phyloP scores from a whole-genome alignment of 2,888 invertebrate genomes.

The Ormyrus nitidulus region DNA sequence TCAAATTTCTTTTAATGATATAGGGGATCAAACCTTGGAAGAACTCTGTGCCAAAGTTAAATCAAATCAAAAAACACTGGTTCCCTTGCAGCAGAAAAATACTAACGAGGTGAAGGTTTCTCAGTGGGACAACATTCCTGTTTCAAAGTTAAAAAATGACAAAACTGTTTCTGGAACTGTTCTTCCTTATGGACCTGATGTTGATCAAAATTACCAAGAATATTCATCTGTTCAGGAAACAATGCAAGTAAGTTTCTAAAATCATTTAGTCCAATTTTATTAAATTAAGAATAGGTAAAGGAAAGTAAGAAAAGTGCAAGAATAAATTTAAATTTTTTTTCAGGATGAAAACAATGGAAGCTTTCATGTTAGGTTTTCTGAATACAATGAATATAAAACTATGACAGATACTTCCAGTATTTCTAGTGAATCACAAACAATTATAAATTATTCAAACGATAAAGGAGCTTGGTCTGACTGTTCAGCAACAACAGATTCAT shows the following conservation, averaged over 20 bases:
- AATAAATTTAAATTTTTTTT: conserved; percentile 16
- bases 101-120: conserved; percentile 18
- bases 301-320: neutral
- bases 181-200: conserved; percentile 58
- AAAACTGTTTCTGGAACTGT: conserved; percentile 39
- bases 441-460: conserved; percentile 61
- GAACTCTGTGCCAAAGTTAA: conserved; percentile 58
- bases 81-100: conserved; percentile 2
- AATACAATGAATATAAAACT: conserved; percentile 71
- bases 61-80: conserved; percentile 52
- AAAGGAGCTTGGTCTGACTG: conserved; percentile 68
- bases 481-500: conserved; percentile 65
- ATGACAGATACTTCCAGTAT: conserved; percentile 69
- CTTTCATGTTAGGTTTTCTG: conserved; percentile 72
- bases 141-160: conserved; percentile 41
- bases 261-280: neutral
- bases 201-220: conserved; percentile 50
- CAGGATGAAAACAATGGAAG: conserved; percentile 62
- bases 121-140: conserved; percentile 44
- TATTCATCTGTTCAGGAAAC: conserved; percentile 39
- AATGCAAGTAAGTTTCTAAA: conserved; percentile 35
- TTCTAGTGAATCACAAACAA: conserved; percentile 64
- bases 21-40: conserved; percentile 56
- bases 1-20: conserved; percentile 46
- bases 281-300: neutral